phyloP scores from a whole-genome alignment of 2,888 invertebrate genomes.

The Escarpia spicata region DNA sequence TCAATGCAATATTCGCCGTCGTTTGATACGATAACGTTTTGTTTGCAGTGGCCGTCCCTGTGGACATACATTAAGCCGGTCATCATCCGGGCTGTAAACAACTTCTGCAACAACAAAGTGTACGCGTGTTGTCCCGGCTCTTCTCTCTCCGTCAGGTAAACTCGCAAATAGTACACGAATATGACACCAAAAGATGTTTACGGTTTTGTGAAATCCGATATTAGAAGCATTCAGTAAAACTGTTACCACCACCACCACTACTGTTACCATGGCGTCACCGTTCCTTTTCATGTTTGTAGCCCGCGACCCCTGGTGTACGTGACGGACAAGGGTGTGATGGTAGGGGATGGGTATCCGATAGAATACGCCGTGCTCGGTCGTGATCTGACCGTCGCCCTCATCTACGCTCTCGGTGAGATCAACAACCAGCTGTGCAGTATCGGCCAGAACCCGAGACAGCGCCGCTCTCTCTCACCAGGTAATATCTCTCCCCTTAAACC shows the following conservation, averaged over 20 bases:
- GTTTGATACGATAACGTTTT: no score
- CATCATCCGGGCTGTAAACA: background rate
- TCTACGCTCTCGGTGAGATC: background rate
- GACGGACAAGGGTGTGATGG: background rate
- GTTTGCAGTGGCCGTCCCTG: background rate
- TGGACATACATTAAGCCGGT: background rate
- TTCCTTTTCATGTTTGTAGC: background rate
- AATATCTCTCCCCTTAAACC: background rate
- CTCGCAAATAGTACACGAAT: background rate
- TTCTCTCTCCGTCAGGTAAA: background rate
- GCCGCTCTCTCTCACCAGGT: background rate
- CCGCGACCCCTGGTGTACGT: background rate
- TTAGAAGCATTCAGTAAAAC: no score
- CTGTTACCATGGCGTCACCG: background rate
- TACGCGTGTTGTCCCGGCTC: slow-evolving; percentile 3
- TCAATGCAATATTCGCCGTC: background rate
- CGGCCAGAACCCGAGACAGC: background rate
- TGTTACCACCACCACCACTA: background rate
- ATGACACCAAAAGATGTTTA: no score
- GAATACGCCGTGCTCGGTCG: background rate
- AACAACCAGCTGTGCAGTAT: background rate
- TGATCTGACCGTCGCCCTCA: background rate
- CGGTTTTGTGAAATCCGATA: no score
- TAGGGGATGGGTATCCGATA: background rate
- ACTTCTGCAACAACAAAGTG: background rate